These are phyloP conservation scores for Deroptyus accipitrinus DNA, from an alignment of 2,113 vertebrate genomes.

Conservation along the genomic window DNA sequence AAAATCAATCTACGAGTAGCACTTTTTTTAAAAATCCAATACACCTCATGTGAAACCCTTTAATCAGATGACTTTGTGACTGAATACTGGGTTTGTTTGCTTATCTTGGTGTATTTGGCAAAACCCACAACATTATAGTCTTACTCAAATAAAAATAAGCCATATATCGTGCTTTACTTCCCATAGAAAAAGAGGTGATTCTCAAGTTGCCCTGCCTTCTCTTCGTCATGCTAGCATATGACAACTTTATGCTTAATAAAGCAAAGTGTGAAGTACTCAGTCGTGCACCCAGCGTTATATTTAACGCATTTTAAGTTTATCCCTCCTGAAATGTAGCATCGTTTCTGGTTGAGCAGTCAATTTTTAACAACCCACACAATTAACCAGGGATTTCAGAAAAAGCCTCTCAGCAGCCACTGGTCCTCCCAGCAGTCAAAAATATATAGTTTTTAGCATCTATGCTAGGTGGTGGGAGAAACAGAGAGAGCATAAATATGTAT, in stretches of 20 bases:
- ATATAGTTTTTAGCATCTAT: not conserved
- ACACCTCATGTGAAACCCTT: not conserved
- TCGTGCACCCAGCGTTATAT: not conserved
- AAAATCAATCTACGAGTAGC: not conserved
- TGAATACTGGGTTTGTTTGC: not conserved
- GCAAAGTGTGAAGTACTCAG: slow-evolving; percentile 2
- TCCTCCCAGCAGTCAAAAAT: not conserved
- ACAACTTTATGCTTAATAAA: slow-evolving; percentile 1
- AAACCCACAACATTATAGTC: not conserved
- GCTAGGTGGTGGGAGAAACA: not conserved
- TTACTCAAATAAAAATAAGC: slow-evolving; percentile 2
- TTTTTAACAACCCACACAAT: not conserved
- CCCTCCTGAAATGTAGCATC: not conserved
- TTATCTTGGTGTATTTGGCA: slow-evolving; percentile 33
- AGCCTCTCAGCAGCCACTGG: not conserved
- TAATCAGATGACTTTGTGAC: not conserved
- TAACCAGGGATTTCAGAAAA: not conserved
- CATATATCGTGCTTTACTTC: not conserved
- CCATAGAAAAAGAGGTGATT: not conserved
- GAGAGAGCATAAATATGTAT: not conserved
- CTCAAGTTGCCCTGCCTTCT: not conserved
- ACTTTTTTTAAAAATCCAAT: not conserved
- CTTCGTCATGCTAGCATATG: not conserved
- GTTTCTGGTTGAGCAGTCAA: not conserved
- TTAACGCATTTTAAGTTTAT: not conserved